Conservation (phyloP, 2,797 vertebrate species). For the Brachyrhaphis roseni region DNA sequence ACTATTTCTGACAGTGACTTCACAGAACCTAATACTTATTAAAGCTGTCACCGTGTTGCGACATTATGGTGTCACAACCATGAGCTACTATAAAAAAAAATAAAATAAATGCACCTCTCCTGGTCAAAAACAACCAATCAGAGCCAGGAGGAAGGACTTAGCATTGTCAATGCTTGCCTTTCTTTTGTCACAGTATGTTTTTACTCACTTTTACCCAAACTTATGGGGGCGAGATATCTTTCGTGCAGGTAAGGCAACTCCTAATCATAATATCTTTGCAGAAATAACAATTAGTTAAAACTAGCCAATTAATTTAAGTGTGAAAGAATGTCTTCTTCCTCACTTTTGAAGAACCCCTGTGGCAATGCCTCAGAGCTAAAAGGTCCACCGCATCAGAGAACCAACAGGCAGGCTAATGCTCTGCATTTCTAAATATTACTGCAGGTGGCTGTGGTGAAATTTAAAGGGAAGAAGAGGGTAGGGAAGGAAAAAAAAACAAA, state of each 20-base stretch:
- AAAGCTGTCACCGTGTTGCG: too few species aligned
- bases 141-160: too few species aligned
- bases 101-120: too few species aligned
- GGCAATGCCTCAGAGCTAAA: conserved; percentile 50
- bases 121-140: too few species aligned
- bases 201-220: neutral
- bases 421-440: conserved; percentile 14
- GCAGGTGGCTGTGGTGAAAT: conserved; percentile 33
- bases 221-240: neutral
- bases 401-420: conserved; percentile 28
- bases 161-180: neutral
- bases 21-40: neutral
- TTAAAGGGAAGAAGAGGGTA: neutral
- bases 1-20: neutral
- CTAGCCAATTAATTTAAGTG: conserved; percentile 59
- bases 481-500: neutral
- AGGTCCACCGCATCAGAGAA: conserved; percentile 48
- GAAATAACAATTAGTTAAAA: conserved; percentile 51
- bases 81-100: too few species aligned
- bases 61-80: too few species aligned
- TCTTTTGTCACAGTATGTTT: neutral
- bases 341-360: conserved; percentile 33
- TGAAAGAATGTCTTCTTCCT: conserved; percentile 41
- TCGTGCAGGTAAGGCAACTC: neutral
- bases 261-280: neutral